A percentile compares a stretch with the other conserved stretches of the same genome.
These are phyloP conservation scores for Lepidothrix coronata DNA, from an alignment of 2,113 vertebrate species.

Conservation along the genomic window DNA sequence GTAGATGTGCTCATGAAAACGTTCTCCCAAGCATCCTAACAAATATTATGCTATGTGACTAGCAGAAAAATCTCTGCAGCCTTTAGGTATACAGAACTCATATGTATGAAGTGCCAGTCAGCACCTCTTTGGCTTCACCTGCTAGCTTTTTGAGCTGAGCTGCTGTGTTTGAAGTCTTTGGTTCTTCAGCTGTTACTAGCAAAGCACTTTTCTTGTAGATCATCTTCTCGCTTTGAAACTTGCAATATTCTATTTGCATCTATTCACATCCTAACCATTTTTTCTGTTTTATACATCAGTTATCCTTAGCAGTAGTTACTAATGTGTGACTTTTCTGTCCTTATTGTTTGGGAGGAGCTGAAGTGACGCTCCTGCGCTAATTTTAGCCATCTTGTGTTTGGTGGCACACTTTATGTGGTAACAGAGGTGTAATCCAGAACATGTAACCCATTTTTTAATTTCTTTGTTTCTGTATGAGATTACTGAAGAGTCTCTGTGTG, in stretches of 20 bases:
- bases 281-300: background rate
- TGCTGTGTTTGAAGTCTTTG: background rate
- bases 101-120: background rate
- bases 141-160: background rate
- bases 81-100: rapidly evolving
- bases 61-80: background rate
- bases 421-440: background rate
- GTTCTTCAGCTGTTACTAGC: background rate
- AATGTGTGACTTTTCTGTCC: background rate
- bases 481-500: background rate
- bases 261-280: background rate
- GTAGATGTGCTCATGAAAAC: background rate
- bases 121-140: background rate
- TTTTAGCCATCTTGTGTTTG: background rate
- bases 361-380: background rate
- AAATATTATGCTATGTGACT: background rate
- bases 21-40: background rate
- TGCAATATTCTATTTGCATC: background rate
- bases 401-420: background rate
- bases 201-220: background rate
- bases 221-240: background rate
- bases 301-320: background rate
- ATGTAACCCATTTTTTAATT: background rate
- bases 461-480: background rate
- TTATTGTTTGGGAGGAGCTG: background rate